Percentiles rank a stretch among this genome's conserved stretches.
phyloP scores from a whole-genome alignment of 1,140 invertebrate genomes.

The Araneus ventricosus region DNA sequence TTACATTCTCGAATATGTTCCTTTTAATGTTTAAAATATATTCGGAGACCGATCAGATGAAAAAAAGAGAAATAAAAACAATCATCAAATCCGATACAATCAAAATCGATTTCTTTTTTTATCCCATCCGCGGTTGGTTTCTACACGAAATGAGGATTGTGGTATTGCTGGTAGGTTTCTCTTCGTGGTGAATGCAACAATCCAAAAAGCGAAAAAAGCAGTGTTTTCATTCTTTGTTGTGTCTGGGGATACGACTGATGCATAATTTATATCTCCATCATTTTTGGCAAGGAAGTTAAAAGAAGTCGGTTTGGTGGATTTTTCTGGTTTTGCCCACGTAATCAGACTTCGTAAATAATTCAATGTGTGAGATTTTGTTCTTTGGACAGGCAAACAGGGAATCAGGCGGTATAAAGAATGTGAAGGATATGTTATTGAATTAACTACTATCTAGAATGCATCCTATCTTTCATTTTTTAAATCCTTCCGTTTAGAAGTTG shows the following conservation, averaged over 20 bases:
- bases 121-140: neutral
- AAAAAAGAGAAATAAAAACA: neutral
- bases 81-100: neutral
- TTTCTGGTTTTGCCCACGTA: neutral
- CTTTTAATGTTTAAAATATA: constrained; percentile 11
- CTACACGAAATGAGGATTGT: neutral
- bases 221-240: neutral
- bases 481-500: neutral
- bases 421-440: neutral
- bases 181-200: neutral
- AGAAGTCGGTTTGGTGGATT: neutral
- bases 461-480: neutral
- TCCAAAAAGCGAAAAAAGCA: neutral
- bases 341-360: neutral
- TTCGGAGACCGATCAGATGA: neutral
- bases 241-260: neutral
- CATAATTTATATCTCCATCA: neutral
- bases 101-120: neutral
- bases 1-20: neutral
- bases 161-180: neutral
- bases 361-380: constrained; percentile 1
- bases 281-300: neutral
- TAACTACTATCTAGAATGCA: neutral
- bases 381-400: neutral
- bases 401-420: neutral